phyloP scores from a whole-genome alignment of 2,888 invertebrate genomes.

The Ichneumoninae sp. region DNA sequence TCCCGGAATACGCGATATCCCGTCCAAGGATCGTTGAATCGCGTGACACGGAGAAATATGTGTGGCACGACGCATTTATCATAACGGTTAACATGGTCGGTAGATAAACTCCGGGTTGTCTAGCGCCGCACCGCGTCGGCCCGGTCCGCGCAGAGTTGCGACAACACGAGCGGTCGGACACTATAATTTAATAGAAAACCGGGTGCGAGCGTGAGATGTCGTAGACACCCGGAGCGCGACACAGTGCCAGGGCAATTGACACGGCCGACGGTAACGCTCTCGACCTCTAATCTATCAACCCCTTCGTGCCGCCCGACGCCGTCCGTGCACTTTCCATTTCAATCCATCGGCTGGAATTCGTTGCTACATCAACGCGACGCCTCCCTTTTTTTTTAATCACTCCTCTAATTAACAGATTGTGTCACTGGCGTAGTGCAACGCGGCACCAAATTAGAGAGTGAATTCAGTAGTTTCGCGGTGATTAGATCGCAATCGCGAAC shows the following conservation, averaged over 20 bases:
- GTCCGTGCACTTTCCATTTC: neutral
- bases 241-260: constrained; percentile 26
- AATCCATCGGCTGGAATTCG: neutral
- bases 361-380: constrained; percentile 6
- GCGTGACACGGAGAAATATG: constrained; percentile 59
- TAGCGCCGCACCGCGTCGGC: neutral
- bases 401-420: constrained; percentile 55
- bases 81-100: constrained; percentile 40
- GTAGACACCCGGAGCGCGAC: constrained; percentile 23
- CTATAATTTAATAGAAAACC: constrained; percentile 55
- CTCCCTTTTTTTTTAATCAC: constrained; percentile 49
- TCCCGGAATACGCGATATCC: constrained; percentile 6
- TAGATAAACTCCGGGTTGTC: constrained; percentile 46
- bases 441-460: constrained; percentile 62
- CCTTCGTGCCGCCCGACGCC: neutral
- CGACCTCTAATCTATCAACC: constrained; percentile 28
- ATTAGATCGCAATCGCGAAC: constrained; percentile 62
- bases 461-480: constrained; percentile 62
- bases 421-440: constrained; percentile 19
- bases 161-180: constrained; percentile 52
- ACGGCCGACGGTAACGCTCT: neutral
- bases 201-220: constrained; percentile 39
- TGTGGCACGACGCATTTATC: constrained; percentile 47
- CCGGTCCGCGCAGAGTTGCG: constrained; percentile 26
- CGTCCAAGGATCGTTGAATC: constrained; percentile 46